Percentiles rank a stretch among this genome's conserved stretches.
These are phyloP conservation scores for Lasius fuliginosus DNA, from an alignment of 2,888 invertebrate species.

Conservation along the genomic window DNA sequence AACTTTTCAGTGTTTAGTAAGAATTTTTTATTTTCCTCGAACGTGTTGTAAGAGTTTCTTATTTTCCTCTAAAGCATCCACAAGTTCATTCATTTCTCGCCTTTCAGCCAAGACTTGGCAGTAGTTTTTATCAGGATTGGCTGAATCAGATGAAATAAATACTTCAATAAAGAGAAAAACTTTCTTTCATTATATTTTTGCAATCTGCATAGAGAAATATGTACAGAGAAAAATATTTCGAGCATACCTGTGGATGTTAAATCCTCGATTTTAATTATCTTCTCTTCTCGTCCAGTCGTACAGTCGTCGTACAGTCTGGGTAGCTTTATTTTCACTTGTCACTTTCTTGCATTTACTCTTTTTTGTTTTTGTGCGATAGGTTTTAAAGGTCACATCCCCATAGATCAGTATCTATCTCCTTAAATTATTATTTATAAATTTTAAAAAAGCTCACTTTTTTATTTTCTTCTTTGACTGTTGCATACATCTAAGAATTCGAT, in stretches of 20 bases:
- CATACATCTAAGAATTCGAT: constrained; percentile 86
- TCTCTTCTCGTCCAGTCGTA: constrained; percentile 86
- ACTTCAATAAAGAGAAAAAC: not conserved
- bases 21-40: no score
- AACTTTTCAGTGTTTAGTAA: constrained; percentile 85
- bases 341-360: constrained; percentile 83
- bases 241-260: constrained; percentile 89
- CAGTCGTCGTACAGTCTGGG: constrained; percentile 87
- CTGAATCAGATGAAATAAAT: constrained; percentile 73
- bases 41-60: constrained; percentile 85
- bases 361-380: constrained; percentile 45
- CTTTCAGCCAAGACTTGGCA: constrained; percentile 93
- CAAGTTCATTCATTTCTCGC: constrained; percentile 89
- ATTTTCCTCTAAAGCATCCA: constrained; percentile 91
- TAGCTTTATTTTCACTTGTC: constrained; percentile 86
- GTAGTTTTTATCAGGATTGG: constrained; percentile 91
- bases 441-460: constrained; percentile 59
- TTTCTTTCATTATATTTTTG: not conserved
- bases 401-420: not conserved
- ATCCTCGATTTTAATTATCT: constrained; percentile 89
- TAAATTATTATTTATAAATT: not conserved
- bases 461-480: constrained; percentile 54
- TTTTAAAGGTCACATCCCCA: constrained; percentile 63
- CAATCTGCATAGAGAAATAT: not conserved
- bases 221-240: not conserved